A percentile compares a stretch with the other conserved stretches of the same genome.
phyloP scores from a whole-genome alignment of 2,888 invertebrate species.

The Pimpla rufipes region DNA sequence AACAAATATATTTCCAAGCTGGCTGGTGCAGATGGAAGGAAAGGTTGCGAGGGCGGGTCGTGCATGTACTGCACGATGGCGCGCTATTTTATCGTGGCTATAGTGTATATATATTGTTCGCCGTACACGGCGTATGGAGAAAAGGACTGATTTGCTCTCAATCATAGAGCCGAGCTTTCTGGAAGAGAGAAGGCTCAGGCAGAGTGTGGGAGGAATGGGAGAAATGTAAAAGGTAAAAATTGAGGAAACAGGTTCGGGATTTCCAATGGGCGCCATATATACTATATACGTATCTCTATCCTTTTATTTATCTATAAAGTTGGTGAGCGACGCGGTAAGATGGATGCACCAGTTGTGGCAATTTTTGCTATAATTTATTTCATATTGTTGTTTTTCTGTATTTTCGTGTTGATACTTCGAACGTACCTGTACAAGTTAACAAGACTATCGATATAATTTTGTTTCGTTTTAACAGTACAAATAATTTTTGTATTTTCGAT shows the following conservation, averaged over 20 bases:
- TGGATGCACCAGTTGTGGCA: no score
- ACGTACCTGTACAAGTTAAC: no score
- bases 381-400: no score
- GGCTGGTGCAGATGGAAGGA: conserved; percentile 37
- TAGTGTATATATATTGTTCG: conserved; percentile 4
- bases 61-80: background rate
- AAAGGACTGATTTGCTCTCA: background rate
- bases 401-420: no score
- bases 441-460: no score
- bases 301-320: background rate
- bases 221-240: conserved; percentile 41
- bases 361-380: no score
- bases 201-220: no score
- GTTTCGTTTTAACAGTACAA: no score
- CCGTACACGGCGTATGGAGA: background rate
- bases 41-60: conserved; percentile 27
- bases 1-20: conserved; percentile 52
- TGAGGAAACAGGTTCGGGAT: conserved; percentile 27
- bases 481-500: no score
- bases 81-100: no score
- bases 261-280: background rate
- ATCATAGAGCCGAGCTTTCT: conserved; percentile 14
- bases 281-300: background rate
- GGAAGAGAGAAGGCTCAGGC: conserved; percentile 8
- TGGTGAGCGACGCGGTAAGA: no score